These are phyloP conservation scores for Catocala sponsa DNA, from an alignment of 2,888 invertebrate species.

Conservation along the genomic window DNA sequence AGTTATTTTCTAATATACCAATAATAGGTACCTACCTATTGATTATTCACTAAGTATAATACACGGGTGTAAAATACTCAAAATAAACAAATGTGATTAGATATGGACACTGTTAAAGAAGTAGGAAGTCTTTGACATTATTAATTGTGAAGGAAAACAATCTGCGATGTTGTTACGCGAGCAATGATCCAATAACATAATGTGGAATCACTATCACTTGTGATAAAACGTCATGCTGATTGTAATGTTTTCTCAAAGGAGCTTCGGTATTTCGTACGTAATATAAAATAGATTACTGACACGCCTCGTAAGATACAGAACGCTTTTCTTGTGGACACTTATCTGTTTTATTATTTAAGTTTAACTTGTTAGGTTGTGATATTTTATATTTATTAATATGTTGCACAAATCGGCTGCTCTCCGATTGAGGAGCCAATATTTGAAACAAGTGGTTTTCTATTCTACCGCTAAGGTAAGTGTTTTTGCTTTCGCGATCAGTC, in stretches of 20 bases:
- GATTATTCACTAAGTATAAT: too few species aligned
- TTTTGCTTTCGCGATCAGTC: background rate
- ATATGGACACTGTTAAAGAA: background rate
- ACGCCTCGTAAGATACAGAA: slow-evolving; percentile 63
- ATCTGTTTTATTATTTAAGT: slow-evolving; percentile 52
- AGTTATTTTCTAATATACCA: too few species aligned
- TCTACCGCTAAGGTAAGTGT: slow-evolving; percentile 72
- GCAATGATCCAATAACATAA: slow-evolving; percentile 42
- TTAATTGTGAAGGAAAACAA: slow-evolving; percentile 23
- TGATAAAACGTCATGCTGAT: slow-evolving; percentile 66
- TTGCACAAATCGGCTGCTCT: slow-evolving; percentile 72
- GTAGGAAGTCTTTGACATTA: slow-evolving; percentile 6
- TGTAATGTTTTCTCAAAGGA: slow-evolving; percentile 67
- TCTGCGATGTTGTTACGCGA: slow-evolving; percentile 16
- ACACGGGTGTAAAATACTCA: too few species aligned
- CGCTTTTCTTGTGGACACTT: slow-evolving; percentile 53
- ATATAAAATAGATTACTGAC: slow-evolving; percentile 57
- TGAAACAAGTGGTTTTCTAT: slow-evolving; percentile 70
- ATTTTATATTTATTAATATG: slow-evolving; percentile 58
- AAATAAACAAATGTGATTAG: background rate
- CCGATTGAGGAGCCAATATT: slow-evolving; percentile 64
- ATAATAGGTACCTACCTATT: too few species aligned
- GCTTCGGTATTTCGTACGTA: slow-evolving; percentile 51
- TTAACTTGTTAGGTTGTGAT: slow-evolving; percentile 40
- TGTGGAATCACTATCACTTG: slow-evolving; percentile 56